phyloP scores from a whole-genome alignment of 2,797 vertebrate species.

The Rachycentron canadum region DNA sequence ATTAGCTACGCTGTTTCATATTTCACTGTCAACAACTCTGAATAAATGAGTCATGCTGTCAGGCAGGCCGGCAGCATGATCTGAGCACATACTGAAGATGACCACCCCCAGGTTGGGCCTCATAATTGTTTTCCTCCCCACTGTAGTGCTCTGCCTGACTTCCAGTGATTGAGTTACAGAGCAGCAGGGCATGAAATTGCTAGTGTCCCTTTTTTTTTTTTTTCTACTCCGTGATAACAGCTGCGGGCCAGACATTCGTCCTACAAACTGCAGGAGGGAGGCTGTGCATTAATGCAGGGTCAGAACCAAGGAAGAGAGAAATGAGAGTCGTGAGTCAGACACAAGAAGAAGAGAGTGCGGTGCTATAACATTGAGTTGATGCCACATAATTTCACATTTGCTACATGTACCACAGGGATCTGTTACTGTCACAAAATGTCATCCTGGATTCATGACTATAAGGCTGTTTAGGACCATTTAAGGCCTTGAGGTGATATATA shows the following conservation, averaged over 20 bases:
- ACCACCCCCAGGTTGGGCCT: conserved; percentile 67
- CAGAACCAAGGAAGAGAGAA: conserved; percentile 58
- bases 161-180: conserved; percentile 81
- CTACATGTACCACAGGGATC: not conserved
- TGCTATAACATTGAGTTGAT: conserved; percentile 13
- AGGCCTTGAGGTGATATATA: not conserved
- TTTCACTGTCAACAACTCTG: conserved; percentile 66
- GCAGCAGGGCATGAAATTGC: conserved; percentile 84
- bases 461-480: not conserved
- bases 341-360: conserved; percentile 22
- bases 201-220: conserved; percentile 66
- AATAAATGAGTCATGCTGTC: conserved; percentile 77
- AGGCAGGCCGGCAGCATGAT: conserved; percentile 52
- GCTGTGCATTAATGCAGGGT: conserved; percentile 72
- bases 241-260: conserved; percentile 78
- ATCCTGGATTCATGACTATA: conserved; percentile 11
- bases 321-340: conserved; percentile 41
- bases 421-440: not conserved
- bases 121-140: conserved; percentile 80
- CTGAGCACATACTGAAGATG: conserved; percentile 74
- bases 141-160: conserved; percentile 67
- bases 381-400: conserved; percentile 18
- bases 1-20: conserved; percentile 53
- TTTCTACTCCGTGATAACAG: conserved; percentile 71
- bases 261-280: conserved; percentile 56